Conservation (phyloP, 2,113 vertebrate species). For the Setophaga coronata region DNA sequence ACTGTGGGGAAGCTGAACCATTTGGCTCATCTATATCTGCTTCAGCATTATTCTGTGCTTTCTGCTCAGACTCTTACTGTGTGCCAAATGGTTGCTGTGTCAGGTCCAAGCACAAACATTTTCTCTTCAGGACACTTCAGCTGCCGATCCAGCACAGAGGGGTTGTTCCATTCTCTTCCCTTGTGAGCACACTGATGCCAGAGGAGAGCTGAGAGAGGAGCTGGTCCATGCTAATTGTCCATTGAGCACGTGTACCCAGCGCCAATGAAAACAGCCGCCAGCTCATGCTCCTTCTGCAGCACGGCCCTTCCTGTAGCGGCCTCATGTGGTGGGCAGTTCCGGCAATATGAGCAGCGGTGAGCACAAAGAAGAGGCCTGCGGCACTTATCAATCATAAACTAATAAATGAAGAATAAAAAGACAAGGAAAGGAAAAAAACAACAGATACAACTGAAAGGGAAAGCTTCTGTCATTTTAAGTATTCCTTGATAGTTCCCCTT, state of each 20-base stretch:
- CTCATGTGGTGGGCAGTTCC: neutral
- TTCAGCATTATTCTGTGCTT: neutral
- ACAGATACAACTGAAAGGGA: rapidly evolving
- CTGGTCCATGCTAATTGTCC: neutral
- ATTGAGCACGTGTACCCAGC: rapidly evolving
- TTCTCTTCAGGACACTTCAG: neutral
- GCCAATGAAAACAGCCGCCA: neutral
- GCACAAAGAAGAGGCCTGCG: neutral
- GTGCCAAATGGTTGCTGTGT: neutral
- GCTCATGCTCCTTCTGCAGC: neutral
- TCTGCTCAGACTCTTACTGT: neutral
- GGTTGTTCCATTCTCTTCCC: neutral
- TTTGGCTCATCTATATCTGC: neutral
- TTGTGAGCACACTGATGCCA: neutral
- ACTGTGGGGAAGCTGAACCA: neutral
- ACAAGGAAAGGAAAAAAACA: too few relatives aligned
- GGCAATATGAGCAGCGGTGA: neutral
- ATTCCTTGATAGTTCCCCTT: neutral
- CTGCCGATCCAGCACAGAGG: neutral
- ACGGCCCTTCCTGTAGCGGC: neutral
- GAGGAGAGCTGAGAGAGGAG: neutral
- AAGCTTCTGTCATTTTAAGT: neutral
- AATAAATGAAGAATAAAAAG: neutral
- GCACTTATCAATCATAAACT: neutral
- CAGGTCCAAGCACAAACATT: neutral